Conservation (phyloP, 1,140 invertebrate species). For the Tetranychus urticae region DNA sequence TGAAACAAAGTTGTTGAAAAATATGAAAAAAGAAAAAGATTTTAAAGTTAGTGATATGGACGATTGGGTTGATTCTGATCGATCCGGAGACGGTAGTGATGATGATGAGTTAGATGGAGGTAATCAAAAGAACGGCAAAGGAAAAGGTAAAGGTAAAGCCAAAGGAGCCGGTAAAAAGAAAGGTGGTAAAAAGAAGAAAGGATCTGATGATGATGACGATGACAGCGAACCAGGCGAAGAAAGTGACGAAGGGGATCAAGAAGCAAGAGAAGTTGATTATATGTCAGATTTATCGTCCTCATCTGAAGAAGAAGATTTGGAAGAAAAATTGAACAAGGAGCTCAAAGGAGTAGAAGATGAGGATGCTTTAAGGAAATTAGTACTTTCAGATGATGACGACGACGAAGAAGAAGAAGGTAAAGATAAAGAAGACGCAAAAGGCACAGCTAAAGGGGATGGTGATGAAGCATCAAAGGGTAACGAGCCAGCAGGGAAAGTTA, state of each 20-base stretch:
- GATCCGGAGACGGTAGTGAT: conserved; percentile 40
- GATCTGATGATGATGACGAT: conserved; percentile 42
- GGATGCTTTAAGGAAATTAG: conserved; percentile 55
- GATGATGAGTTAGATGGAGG: conserved; percentile 22
- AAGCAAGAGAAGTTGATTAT: conserved; percentile 52
- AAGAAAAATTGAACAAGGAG: conserved; percentile 35
- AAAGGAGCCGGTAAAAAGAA: conserved; percentile 9
- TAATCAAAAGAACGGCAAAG: not conserved
- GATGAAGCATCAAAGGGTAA: conserved; percentile 18
- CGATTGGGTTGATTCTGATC: conserved; percentile 45
- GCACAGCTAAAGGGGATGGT: conserved; percentile 18
- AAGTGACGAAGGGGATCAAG: conserved; percentile 85
- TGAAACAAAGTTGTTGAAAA: conserved; percentile 33
- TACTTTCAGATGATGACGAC: conserved; percentile 68
- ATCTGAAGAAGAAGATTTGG: conserved; percentile 32
- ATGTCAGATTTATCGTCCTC: conserved; percentile 35
- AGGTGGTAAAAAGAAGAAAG: conserved; percentile 34
- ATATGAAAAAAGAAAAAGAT: conserved; percentile 21
- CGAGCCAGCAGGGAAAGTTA: not conserved
- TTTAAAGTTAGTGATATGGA: conserved; percentile 75
- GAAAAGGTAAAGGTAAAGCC: conserved; percentile 11
- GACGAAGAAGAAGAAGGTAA: conserved; percentile 41
- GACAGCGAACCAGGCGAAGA: conserved; percentile 66
- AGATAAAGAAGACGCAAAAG: conserved; percentile 16
- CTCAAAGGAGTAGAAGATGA: conserved; percentile 63